Conservation (phyloP, 2,113 vertebrate genomes). For the Hemichromis elongatus region DNA sequence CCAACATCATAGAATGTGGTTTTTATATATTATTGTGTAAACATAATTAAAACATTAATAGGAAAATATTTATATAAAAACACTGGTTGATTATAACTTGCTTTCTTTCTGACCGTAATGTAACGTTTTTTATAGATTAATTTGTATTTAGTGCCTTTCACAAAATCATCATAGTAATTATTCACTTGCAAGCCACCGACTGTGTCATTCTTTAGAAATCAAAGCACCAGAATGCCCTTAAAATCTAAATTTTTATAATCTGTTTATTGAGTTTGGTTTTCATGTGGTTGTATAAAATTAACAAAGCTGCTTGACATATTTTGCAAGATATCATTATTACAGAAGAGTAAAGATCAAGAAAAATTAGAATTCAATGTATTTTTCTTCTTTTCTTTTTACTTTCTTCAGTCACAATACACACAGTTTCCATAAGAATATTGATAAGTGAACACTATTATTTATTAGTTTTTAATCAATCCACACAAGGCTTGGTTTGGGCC, state of each 20-base stretch:
- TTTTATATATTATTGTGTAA: not conserved
- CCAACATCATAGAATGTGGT: not conserved
- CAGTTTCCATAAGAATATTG: not conserved
- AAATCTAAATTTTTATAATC: not conserved
- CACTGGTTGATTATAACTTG: not conserved
- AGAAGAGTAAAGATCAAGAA: not conserved
- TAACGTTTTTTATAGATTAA: not conserved
- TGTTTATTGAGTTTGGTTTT: not conserved
- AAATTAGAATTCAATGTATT: not conserved
- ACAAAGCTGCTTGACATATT: not conserved
- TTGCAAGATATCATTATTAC: not conserved
- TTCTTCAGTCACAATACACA: not conserved
- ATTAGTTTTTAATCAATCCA: conserved; percentile 51
- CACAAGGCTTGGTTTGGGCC: conserved; percentile 62
- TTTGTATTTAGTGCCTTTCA: not conserved
- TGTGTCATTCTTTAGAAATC: not conserved
- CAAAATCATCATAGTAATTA: not conserved
- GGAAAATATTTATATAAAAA: not conserved
- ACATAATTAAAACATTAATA: not conserved
- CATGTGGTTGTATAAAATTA: not conserved
- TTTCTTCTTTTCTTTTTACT: not conserved
- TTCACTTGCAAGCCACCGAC: not conserved
- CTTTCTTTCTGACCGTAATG: not conserved
- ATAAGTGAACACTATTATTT: not conserved
- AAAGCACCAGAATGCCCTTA: not conserved